These are phyloP conservation scores for Prunella strophiata DNA, from an alignment of 2,797 vertebrate genomes.

Conservation along the genomic window DNA sequence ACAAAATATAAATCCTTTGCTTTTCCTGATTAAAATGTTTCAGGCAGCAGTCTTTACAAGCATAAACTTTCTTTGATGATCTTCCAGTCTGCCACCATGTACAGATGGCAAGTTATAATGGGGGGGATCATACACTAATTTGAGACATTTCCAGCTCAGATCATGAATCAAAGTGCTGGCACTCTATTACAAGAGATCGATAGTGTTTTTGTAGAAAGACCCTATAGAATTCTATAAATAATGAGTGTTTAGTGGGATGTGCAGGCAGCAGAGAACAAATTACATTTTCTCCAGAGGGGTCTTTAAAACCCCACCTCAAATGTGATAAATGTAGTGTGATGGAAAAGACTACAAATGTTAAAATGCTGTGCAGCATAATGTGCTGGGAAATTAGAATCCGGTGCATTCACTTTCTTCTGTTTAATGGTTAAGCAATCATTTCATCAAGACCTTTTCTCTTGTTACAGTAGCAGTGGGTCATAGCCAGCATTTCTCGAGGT, in stretches of 20 bases:
- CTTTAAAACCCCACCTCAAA: conserved; percentile 53
- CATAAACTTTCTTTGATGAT: background rate
- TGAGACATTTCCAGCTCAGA: conserved; percentile 32
- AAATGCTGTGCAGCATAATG: background rate
- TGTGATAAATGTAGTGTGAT: conserved; percentile 30
- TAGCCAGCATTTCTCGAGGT: background rate
- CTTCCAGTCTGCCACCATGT: background rate
- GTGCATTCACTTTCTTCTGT: background rate
- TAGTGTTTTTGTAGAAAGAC: conserved; percentile 52
- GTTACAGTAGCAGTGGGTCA: background rate
- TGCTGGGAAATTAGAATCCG: background rate
- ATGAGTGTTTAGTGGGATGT: conserved; percentile 62
- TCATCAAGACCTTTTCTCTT: background rate
- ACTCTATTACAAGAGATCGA: conserved; percentile 56
- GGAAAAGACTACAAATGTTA: conserved; percentile 10
- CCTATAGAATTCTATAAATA: conserved; percentile 70
- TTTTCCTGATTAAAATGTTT: background rate
- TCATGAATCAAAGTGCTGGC: conserved; percentile 54
- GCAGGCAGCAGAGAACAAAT: conserved; percentile 56
- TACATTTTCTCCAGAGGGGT: conserved; percentile 55
- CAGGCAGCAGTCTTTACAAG: background rate
- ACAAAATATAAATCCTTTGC: rapidly evolving
- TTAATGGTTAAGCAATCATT: background rate
- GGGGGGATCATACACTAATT: conserved; percentile 6
- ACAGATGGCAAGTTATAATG: background rate